Conservation (phyloP, 2,113 vertebrate genomes). For the Callaeas wilsoni region DNA sequence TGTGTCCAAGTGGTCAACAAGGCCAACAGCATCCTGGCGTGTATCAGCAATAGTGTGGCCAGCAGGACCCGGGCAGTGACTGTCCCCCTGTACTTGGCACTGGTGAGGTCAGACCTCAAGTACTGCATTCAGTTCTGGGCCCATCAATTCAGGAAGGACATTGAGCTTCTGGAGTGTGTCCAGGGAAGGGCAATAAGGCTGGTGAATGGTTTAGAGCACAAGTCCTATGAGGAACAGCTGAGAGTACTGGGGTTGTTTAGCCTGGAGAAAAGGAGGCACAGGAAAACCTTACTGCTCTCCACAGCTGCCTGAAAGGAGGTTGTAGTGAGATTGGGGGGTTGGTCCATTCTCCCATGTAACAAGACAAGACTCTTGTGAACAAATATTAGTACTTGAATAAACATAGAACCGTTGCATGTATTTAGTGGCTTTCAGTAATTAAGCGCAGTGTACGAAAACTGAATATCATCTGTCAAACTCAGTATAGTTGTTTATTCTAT, state of each 20-base stretch:
- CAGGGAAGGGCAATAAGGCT: not conserved
- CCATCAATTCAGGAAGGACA: not conserved
- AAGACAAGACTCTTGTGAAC: not conserved
- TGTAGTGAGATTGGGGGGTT: not conserved
- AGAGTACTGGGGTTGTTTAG: not conserved
- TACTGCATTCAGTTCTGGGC: not conserved
- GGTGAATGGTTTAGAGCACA: not conserved
- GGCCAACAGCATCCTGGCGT: not conserved
- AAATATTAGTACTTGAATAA: not conserved
- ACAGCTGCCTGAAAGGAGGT: not conserved
- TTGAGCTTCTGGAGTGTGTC: accelerated
- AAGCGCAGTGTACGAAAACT: not conserved
- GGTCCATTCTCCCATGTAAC: not conserved
- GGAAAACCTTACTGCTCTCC: not conserved
- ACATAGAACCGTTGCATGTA: not conserved
- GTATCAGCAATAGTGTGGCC: not conserved
- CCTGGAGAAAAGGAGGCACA: not conserved
- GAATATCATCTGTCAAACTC: not conserved
- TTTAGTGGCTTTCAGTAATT: not conserved
- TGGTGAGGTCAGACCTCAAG: no score
- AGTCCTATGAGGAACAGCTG: not conserved
- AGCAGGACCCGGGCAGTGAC: not conserved
- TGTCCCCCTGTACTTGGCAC: accelerated
- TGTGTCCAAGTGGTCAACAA: not conserved
- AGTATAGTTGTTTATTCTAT: not conserved